Evolutionary conservation across 2,113 vertebrate species (phyloP).

Genomic region (Gasterosteus aculeatus): DNA sequence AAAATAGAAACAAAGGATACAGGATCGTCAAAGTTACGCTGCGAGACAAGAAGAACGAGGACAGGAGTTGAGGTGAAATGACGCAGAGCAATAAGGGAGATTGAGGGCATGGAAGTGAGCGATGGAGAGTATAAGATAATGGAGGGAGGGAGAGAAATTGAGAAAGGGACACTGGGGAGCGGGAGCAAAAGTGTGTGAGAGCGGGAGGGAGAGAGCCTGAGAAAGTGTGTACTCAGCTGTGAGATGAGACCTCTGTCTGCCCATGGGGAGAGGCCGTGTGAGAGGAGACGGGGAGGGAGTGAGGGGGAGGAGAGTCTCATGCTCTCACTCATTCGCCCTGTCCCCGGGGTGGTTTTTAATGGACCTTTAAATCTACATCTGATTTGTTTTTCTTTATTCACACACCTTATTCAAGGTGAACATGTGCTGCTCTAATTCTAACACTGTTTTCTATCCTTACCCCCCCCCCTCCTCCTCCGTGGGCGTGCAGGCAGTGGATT

Average conservation of each 20-base stretch:
- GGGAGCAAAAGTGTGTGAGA: constrained; percentile 77
- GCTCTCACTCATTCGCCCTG: constrained; percentile 48
- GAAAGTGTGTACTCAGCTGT: constrained; percentile 83
- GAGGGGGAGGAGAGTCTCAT: constrained; percentile 62
- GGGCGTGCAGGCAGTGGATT: constrained; percentile 87
- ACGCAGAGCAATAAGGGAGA: constrained; percentile 75
- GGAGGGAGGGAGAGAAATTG: constrained; percentile 76
- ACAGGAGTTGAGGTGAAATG: constrained; percentile 66
- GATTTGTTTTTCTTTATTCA: constrained; percentile 15
- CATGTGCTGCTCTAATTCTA: constrained; percentile 41
- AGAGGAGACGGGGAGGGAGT: constrained; percentile 63
- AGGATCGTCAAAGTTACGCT: constrained; percentile 37
- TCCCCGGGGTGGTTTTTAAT: constrained; percentile 39
- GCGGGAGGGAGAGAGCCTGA: constrained; percentile 75
- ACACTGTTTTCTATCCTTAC: constrained; percentile 55
- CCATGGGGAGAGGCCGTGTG: constrained; percentile 70
- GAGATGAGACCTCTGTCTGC: constrained; percentile 81
- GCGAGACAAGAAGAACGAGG: constrained; percentile 48
- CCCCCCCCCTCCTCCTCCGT: constrained; percentile 47
- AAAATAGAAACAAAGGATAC: constrained; percentile 40
- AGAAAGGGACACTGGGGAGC: constrained; percentile 76
- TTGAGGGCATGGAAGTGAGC: constrained; percentile 76
- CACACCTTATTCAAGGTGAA: constrained; percentile 23
- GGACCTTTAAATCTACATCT: constrained; percentile 21
- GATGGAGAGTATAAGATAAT: constrained; percentile 77